A percentile compares a stretch with the other conserved stretches of the same genome.
Conservation (phyloP, 1,140 invertebrate genomes). For the Rhagoletis pomonella region DNA sequence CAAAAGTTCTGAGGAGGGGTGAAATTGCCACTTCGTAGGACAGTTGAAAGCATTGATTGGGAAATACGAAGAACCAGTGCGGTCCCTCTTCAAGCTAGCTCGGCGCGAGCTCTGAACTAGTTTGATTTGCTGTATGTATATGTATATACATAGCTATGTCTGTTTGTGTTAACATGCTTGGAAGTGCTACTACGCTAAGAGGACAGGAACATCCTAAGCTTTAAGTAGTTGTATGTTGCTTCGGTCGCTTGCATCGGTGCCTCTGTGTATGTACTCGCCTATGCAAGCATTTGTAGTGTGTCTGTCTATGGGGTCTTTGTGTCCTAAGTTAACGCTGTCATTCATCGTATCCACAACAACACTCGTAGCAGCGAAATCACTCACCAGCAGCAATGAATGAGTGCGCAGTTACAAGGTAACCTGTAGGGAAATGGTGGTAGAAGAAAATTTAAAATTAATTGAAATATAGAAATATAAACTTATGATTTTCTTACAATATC, state of each 20-base stretch:
- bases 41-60: too few relatives aligned
- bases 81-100: too few relatives aligned
- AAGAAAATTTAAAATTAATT: too few relatives aligned
- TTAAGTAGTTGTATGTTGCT: not conserved
- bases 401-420: not conserved
- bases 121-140: not conserved
- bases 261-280: not conserved
- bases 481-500: too few relatives aligned
- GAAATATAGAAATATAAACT: too few relatives aligned
- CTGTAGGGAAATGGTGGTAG: not conserved
- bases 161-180: not conserved
- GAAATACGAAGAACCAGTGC: too few relatives aligned
- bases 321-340: conserved; percentile 19
- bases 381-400: not conserved
- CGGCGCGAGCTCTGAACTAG: too few relatives aligned
- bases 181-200: not conserved
- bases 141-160: not conserved
- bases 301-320: not conserved
- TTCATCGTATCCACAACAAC: not conserved
- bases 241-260: not conserved
- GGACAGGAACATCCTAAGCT: not conserved
- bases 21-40: too few relatives aligned
- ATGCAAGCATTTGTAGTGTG: not conserved
- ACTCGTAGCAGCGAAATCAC: not conserved
- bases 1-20: too few relatives aligned